Percentiles rank a stretch among this genome's conserved stretches.
Conservation (phyloP, 2,113 vertebrate genomes). For the Polyodon spathula region DNA sequence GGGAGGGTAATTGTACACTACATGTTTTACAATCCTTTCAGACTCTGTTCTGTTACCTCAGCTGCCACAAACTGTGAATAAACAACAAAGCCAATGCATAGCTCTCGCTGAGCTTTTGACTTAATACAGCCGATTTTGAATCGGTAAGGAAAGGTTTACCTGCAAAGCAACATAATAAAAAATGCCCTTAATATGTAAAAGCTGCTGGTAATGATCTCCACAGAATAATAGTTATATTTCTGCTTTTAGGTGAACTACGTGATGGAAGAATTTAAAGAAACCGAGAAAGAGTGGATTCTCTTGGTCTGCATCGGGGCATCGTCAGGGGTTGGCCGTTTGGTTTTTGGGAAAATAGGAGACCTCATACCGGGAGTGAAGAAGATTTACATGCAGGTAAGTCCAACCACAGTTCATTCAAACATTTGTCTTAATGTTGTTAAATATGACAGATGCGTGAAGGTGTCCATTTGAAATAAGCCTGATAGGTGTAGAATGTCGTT, state of each 20-base stretch:
- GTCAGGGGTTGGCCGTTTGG: conserved; percentile 80
- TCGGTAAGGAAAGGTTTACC: too few relatives aligned
- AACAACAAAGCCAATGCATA: too few relatives aligned
- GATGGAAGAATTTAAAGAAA: conserved; percentile 69
- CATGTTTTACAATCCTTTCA: not conserved
- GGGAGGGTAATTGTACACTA: too few relatives aligned
- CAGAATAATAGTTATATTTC: conserved; percentile 3
- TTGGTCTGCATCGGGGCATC: conserved; percentile 88
- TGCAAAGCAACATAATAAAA: too few relatives aligned
- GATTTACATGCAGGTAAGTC: conserved; percentile 94
- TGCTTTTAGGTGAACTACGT: conserved; percentile 76
- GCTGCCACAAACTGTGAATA: conserved; percentile 50
- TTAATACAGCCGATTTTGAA: too few relatives aligned
- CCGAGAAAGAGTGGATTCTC: conserved; percentile 78
- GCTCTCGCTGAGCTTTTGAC: too few relatives aligned
- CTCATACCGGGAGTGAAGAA: conserved; percentile 82
- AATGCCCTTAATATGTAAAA: too few relatives aligned
- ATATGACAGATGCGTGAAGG: too few relatives aligned
- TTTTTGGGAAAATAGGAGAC: conserved; percentile 86
- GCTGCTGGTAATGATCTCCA: not conserved
- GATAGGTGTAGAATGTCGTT: too few relatives aligned
- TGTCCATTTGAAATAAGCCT: too few relatives aligned
- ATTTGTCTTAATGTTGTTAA: too few relatives aligned
- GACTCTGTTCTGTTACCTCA: conserved; percentile 54
- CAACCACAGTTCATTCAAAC: too few relatives aligned